Percentiles rank a stretch among this genome's conserved stretches.
Conservation (phyloP, 2,888 invertebrate species). For the Hydraecia micacea region DNA sequence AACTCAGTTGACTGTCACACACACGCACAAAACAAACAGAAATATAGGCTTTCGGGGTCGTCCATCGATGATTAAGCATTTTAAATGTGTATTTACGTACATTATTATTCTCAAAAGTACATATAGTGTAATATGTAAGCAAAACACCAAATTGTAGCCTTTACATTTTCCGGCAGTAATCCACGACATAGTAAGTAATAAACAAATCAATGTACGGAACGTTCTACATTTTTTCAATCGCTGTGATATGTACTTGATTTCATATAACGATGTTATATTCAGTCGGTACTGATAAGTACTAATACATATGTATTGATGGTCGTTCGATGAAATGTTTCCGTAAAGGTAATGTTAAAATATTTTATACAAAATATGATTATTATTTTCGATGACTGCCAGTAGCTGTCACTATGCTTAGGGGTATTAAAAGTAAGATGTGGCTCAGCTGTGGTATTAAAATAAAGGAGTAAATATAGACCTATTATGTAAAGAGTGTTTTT, state of each 20-base stretch:
- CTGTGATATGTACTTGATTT: conserved; percentile 56
- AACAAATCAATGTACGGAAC: conserved; percentile 51
- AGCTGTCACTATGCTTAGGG: conserved; percentile 65
- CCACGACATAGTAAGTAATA: conserved; percentile 60
- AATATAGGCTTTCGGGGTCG: conserved; percentile 82
- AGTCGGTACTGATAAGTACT: conserved; percentile 47
- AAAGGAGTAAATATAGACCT: conserved; percentile 13
- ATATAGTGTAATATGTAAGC: conserved; percentile 81
- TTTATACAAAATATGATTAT: conserved; percentile 57
- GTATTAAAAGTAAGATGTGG: conserved; percentile 66
- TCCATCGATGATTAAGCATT: conserved; percentile 75
- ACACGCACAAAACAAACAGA: conserved; percentile 82
- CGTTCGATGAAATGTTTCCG: conserved; percentile 47
- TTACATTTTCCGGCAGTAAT: conserved; percentile 66
- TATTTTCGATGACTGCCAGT: conserved; percentile 63
- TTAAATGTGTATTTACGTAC: conserved; percentile 71
- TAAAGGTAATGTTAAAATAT: conserved; percentile 50
- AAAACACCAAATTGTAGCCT: conserved; percentile 88
- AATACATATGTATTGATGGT: conserved; percentile 48
- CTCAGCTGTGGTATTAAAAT: conserved; percentile 69
- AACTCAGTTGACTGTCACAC: conserved; percentile 80
- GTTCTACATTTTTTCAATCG: conserved; percentile 53
- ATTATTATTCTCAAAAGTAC: conserved; percentile 73
- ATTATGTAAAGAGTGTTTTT: neutral
- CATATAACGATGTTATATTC: conserved; percentile 47